Conservation (phyloP, 2,113 vertebrate species). For the Larimichthys polyactis region DNA sequence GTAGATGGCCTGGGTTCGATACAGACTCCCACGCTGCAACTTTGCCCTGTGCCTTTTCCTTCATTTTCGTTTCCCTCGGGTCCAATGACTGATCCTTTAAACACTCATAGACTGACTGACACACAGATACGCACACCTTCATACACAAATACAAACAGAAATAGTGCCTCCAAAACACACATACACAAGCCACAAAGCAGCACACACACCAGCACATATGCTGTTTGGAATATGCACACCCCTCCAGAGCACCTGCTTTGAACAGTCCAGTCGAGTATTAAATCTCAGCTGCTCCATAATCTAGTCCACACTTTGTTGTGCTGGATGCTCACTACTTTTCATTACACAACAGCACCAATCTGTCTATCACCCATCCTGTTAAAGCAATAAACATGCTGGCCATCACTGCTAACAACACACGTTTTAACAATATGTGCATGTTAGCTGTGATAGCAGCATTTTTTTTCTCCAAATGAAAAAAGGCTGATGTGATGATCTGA, state of each 20-base stretch:
- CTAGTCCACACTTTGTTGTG: slow-evolving; percentile 57
- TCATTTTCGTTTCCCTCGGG: slow-evolving; percentile 79
- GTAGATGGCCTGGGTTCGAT: slow-evolving; percentile 96
- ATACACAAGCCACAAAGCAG: slow-evolving; percentile 9
- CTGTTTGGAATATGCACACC: slow-evolving; percentile 46
- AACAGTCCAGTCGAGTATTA: slow-evolving; percentile 53
- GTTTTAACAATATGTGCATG: neutral
- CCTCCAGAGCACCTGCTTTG: slow-evolving; percentile 53
- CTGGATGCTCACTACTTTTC: slow-evolving; percentile 33
- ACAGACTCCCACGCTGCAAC: slow-evolving; percentile 93
- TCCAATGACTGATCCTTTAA: slow-evolving; percentile 85
- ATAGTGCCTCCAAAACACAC: slow-evolving; percentile 24
- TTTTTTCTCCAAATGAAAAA: neutral
- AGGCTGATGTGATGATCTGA: neutral
- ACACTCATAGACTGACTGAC: slow-evolving; percentile 48
- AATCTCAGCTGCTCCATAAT: slow-evolving; percentile 68
- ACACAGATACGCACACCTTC: slow-evolving; percentile 53
- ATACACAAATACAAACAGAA: slow-evolving; percentile 51
- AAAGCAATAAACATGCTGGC: slow-evolving; percentile 6
- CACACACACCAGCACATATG: slow-evolving; percentile 33
- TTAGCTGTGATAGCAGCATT: neutral
- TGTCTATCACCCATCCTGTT: slow-evolving; percentile 11
- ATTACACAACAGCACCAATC: slow-evolving; percentile 29
- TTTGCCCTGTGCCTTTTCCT: slow-evolving; percentile 79
- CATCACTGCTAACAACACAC: neutral